Conservation (phyloP, 64 coral and sea anemone species). For the Orbicella faveolata region DNA sequence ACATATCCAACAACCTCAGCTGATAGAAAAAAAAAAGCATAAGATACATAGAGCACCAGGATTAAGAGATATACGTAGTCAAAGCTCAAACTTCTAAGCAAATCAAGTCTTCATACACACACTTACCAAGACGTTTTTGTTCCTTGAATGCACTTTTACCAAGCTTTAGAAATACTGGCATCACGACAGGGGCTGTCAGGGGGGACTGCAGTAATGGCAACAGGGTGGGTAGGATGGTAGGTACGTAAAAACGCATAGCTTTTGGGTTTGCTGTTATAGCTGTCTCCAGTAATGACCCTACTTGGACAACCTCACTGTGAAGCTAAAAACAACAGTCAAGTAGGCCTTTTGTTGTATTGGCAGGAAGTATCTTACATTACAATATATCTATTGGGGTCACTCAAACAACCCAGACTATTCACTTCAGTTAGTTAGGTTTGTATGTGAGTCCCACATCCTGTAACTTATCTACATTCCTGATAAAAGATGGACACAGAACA, state of each 20-base stretch:
- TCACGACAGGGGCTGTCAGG: constrained; percentile 56
- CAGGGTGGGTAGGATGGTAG: constrained; percentile 51
- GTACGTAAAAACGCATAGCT: constrained; percentile 62
- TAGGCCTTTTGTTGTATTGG: no score
- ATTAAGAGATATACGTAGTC: no score
- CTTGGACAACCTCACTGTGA: constrained; percentile 27
- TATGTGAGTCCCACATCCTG: no score
- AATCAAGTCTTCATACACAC: no score
- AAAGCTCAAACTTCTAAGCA: no score
- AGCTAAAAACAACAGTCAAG: constrained; percentile 20
- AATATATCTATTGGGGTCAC: no score
- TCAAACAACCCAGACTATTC: no score
- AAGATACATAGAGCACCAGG: not conserved
- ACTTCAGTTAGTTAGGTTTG: no score
- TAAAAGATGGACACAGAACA: no score
- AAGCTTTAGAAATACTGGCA: constrained; percentile 65
- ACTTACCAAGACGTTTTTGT: constrained; percentile 73
- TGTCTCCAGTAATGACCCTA: constrained; percentile 50
- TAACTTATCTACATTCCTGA: no score
- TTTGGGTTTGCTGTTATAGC: constrained; percentile 49
- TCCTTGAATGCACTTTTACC: constrained; percentile 59
- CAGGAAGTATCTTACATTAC: no score
- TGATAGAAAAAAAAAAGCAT: not conserved
- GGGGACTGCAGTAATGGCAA: constrained; percentile 71
- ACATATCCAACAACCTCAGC: constrained; percentile 65